Conservation (phyloP, 2,797 vertebrate genomes). For the Mormyrops boulengeri region DNA sequence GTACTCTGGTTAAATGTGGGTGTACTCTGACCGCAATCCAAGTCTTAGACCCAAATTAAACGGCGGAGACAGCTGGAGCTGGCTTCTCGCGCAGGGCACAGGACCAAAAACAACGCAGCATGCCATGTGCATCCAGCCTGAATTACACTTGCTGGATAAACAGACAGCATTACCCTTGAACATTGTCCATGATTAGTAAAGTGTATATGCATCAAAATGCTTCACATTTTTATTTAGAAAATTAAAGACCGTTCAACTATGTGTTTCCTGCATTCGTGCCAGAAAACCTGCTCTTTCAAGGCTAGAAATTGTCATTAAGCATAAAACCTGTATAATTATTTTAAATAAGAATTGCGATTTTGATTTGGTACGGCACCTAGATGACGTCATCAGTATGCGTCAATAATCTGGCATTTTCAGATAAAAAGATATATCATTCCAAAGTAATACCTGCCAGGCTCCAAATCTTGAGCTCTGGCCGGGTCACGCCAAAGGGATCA, state of each 20-base stretch:
- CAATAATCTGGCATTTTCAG: background rate
- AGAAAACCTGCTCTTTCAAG: background rate
- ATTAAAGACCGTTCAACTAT: background rate
- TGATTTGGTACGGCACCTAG: background rate
- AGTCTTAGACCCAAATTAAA: constrained; percentile 7
- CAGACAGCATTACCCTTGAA: background rate
- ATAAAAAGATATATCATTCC: background rate
- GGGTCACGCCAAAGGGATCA: background rate
- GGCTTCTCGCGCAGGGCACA: background rate
- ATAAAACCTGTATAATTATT: background rate
- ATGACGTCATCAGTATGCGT: background rate
- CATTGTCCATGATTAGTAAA: background rate
- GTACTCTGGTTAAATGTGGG: constrained; percentile 1
- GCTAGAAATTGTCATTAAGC: background rate
- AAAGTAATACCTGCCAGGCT: background rate
- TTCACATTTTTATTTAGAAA: background rate
- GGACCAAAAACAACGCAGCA: background rate
- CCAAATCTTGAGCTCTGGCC: background rate
- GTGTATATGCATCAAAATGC: background rate
- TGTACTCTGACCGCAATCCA: background rate
- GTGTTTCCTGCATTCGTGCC: background rate
- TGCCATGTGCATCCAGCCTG: background rate
- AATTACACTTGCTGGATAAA: background rate
- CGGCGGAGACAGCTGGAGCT: background rate
- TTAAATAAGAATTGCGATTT: background rate